These are phyloP conservation scores for Phyllotreta cruciferae DNA, from an alignment of 2,888 invertebrate species.

Conservation along the genomic window DNA sequence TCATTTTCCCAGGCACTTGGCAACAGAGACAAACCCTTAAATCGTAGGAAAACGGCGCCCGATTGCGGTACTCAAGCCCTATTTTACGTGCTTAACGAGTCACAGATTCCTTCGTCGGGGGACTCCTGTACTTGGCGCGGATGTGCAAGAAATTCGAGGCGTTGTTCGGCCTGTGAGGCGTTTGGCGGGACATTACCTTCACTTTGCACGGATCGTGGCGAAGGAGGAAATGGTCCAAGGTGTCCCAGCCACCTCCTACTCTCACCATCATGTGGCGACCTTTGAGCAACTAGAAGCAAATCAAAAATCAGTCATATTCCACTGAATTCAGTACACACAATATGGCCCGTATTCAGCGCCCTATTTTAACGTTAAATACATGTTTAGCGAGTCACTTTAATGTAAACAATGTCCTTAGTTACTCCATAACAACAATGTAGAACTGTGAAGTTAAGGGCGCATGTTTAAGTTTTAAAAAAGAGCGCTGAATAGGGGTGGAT, in stretches of 20 bases:
- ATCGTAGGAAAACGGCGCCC: neutral
- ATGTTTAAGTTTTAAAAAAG: no score
- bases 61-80: neutral
- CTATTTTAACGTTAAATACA: no score
- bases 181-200: slow-evolving; percentile 57
- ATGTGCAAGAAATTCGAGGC: slow-evolving; percentile 69
- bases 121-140: slow-evolving; percentile 76
- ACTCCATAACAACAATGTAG: no score
- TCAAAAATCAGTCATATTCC: neutral
- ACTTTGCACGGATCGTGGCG: slow-evolving; percentile 89
- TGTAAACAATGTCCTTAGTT: no score
- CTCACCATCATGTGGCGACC: slow-evolving; percentile 96
- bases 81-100: slow-evolving; percentile 51
- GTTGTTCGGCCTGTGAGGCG: slow-evolving; percentile 50
- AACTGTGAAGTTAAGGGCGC: neutral
- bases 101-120: slow-evolving; percentile 69
- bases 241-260: slow-evolving; percentile 90
- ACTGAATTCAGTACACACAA: no score
- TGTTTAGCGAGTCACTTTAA: no score
- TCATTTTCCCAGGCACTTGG: neutral
- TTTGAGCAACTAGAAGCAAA: slow-evolving; percentile 73
- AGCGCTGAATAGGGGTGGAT: no score
- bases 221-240: slow-evolving; percentile 88
- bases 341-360: no score
- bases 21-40: slow-evolving; percentile 5